Base-by-base conservation (phyloP, 2,888 invertebrate species). In the Eledone cirrhosa region DNA sequence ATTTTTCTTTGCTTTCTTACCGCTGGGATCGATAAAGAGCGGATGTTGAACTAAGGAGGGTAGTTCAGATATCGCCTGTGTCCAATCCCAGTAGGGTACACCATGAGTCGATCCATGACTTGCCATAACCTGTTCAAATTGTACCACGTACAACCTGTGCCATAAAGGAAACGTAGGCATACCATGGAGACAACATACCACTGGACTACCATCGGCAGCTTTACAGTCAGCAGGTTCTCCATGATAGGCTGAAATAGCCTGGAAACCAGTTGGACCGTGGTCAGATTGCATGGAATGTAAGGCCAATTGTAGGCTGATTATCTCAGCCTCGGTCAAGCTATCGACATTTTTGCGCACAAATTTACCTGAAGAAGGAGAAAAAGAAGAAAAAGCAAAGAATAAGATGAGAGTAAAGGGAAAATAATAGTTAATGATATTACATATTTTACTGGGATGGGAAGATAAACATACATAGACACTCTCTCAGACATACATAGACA, bases 81-180 rank as follows among this genome's bases (percentile, higher is more conserved):
- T 83, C 82, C 82, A 82, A 76, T 83, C 83, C 83, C 83, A 83
- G 80, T 82, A 83, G 14, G 83, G 83, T 29, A 83, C 72, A 29
- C 83, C 82, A 53, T 81, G 75, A 48, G 80, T 33, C 65, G 48
- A 31, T 24, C 53, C 48, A 63, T 75, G 59, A 19, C 13, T 47
- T 24, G 41, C 27, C 27, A 47, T 16, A 77, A 74, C 77, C 47
- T 80, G 80, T 33, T 82, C 83, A 19, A 82, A 22, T 77, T 83
- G 83, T 33, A 79, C 80, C 1, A 79, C 53, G 74, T 81, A 83
- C 4, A 83, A 79, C 19, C 83, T 63, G 65, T 83, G 83, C 83
- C 83, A 83, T 77, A 79, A 78, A 5, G 83, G 83, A 77, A 82
- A 83, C 13, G 77, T 75, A 59, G 83, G 78, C 80, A 80, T 81